Conservation (phyloP, 2,888 invertebrate genomes). For the Parnassius mnemosyne region DNA sequence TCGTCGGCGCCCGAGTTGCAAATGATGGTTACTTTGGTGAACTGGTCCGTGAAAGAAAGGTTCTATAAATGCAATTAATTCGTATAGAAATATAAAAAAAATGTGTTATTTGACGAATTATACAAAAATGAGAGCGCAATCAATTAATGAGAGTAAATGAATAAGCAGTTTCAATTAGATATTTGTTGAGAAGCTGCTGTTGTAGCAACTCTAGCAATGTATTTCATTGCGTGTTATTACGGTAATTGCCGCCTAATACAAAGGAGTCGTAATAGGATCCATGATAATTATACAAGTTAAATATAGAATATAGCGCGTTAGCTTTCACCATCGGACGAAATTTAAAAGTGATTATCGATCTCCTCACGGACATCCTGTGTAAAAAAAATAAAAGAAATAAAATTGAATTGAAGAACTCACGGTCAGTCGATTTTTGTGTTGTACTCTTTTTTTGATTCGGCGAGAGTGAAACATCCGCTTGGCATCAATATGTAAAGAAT, state of each 20-base stretch:
- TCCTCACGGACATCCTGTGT: slow-evolving; percentile 57
- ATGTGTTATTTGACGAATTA: too few relatives aligned
- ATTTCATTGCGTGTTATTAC: slow-evolving; percentile 23
- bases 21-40: too few relatives aligned
- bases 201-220: slow-evolving; percentile 13
- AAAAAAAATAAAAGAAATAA: slow-evolving; percentile 63
- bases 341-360: slow-evolving; percentile 53
- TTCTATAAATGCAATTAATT: too few relatives aligned
- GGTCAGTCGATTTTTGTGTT: slow-evolving; percentile 43
- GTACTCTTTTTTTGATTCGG: slow-evolving; percentile 38
- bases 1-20: too few relatives aligned
- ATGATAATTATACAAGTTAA: slow-evolving; percentile 29
- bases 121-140: background rate
- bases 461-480: slow-evolving; percentile 38
- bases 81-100: too few relatives aligned
- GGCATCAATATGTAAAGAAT: background rate
- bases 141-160: background rate
- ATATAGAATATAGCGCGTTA: slow-evolving; percentile 38
- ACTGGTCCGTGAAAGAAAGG: too few relatives aligned
- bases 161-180: background rate
- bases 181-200: background rate
- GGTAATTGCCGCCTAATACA: slow-evolving; percentile 21
- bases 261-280: slow-evolving; percentile 17
- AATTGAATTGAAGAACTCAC: slow-evolving; percentile 48
- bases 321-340: slow-evolving; percentile 60